Conservation (phyloP, 2,113 vertebrate species). For the Apodemus speciosus region DNA sequence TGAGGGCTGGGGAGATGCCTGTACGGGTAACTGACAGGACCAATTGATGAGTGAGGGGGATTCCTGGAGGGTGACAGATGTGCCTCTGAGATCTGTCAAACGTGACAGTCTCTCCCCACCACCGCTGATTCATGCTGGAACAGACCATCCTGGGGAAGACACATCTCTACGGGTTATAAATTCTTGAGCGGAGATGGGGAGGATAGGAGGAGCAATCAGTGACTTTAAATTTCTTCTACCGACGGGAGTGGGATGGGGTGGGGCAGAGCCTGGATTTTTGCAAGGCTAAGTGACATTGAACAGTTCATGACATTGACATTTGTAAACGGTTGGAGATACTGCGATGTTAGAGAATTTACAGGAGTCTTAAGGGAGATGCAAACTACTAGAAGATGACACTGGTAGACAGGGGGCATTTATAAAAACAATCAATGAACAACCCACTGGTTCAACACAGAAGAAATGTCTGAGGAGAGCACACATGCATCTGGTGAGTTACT, state of each 20-base stretch:
- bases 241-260: neutral
- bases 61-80: slow-evolving; percentile 68
- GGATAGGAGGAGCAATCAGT: neutral
- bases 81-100: slow-evolving; percentile 54
- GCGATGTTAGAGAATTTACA: slow-evolving; percentile 11
- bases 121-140: slow-evolving; percentile 51
- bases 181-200: slow-evolving; percentile 26
- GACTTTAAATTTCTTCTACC: slow-evolving; percentile 43
- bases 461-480: slow-evolving; percentile 25
- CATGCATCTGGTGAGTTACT: neutral
- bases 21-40: slow-evolving; percentile 49
- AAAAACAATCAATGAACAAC: slow-evolving; percentile 41
- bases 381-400: neutral
- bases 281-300: slow-evolving; percentile 25
- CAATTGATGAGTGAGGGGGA: slow-evolving; percentile 41
- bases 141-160: slow-evolving; percentile 35
- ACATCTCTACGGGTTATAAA: slow-evolving; percentile 53
- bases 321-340: slow-evolving; percentile 10
- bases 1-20: neutral
- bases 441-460: slow-evolving; percentile 42
- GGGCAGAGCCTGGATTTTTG: neutral
- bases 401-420: neutral
- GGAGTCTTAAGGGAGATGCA: neutral
- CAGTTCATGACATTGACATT: slow-evolving; percentile 11
- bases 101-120: slow-evolving; percentile 43